phyloP scores from a whole-genome alignment of 92 coral and sea anemone genomes.

The Palythoa grandis region DNA sequence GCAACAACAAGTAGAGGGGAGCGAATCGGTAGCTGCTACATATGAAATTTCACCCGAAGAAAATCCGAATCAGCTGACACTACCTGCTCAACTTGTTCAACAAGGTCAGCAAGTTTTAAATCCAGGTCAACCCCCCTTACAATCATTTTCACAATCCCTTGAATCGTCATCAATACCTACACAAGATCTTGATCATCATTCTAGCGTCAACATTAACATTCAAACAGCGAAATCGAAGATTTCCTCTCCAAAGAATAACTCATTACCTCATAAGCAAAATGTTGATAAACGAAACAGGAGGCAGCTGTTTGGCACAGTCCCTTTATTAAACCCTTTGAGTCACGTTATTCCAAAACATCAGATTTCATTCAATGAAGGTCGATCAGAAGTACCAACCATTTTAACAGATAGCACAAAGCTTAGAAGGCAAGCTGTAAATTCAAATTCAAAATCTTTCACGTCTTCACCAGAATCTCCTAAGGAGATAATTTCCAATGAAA shows the following conservation, averaged over 20 bases:
- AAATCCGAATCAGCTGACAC: neutral
- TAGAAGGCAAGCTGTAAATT: neutral
- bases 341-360: neutral
- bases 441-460: neutral
- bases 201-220: constrained; percentile 77
- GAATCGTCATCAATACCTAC: constrained; percentile 8
- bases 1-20: constrained; percentile 16
- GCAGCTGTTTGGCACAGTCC: constrained; percentile 91
- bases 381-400: constrained; percentile 65
- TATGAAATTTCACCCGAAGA: neutral
- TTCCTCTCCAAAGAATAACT: constrained; percentile 19
- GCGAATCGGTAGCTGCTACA: neutral
- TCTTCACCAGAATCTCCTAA: neutral
- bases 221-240: constrained; percentile 75
- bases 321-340: constrained; percentile 71
- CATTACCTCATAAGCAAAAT: constrained; percentile 24
- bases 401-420: neutral
- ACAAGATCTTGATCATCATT: constrained; percentile 23
- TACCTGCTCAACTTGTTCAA: constrained; percentile 17
- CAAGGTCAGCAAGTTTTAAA: constrained; percentile 1
- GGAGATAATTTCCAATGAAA: neutral
- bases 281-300: constrained; percentile 50
- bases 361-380: constrained; percentile 3
- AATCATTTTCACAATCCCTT: constrained; percentile 16
- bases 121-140: constrained; percentile 2